A percentile compares a stretch with the other conserved stretches of the same genome.
phyloP scores from a whole-genome alignment of 2,797 vertebrate species.

The Huso huso region DNA sequence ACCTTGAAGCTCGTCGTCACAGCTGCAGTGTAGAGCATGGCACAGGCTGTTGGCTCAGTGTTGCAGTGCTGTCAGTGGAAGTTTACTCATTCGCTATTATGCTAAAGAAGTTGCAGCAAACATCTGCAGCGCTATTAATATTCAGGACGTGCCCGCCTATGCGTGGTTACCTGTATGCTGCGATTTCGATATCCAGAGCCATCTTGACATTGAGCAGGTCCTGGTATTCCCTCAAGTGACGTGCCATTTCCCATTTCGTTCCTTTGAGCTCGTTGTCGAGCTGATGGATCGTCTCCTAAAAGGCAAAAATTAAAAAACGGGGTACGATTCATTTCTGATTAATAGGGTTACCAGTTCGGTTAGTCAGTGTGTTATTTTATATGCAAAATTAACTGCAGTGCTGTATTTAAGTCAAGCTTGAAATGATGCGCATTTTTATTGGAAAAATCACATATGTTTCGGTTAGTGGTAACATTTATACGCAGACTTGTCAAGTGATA shows the following conservation, averaged over 20 bases:
- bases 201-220: conserved; percentile 98
- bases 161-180: conserved; percentile 83
- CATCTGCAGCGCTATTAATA: background rate
- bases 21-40: background rate
- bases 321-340: too few species aligned
- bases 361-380: too few species aligned
- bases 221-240: conserved; percentile 93
- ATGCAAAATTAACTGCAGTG: too few species aligned
- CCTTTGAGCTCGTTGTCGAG: conserved; percentile 94
- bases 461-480: too few species aligned
- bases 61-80: background rate
- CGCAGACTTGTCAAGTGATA: too few species aligned
- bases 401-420: too few species aligned
- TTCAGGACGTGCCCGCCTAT: background rate
- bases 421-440: too few species aligned
- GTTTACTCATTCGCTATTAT: background rate
- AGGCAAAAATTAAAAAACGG: background rate
- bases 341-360: too few species aligned
- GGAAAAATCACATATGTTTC: too few species aligned
- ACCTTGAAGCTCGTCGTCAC: too few species aligned
- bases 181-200: conserved; percentile 96
- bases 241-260: conserved; percentile 98
- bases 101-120: background rate
- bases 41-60: background rate
- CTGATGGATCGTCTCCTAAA: conserved; percentile 90